A percentile compares a stretch with the other conserved stretches of the same genome.
Conservation (phyloP, 1,140 invertebrate species). For the Drosophila sproati region DNA sequence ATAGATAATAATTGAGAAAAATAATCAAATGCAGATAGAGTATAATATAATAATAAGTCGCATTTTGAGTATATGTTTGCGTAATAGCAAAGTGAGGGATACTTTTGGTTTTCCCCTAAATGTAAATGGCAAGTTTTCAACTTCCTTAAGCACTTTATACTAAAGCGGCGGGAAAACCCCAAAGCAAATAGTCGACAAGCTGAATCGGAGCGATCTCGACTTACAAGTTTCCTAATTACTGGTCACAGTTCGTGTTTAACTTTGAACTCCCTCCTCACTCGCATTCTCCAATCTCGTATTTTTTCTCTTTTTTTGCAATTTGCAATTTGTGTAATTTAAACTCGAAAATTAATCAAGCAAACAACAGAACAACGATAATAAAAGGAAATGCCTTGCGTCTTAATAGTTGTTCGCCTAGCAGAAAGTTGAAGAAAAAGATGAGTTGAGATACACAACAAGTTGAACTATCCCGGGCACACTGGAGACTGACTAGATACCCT, state of each 20-base stretch:
- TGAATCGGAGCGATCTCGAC: conserved; percentile 9
- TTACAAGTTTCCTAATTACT: conserved; percentile 40
- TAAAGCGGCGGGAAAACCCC: not conserved
- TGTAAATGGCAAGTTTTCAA: not conserved
- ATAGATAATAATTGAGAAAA: too few relatives aligned
- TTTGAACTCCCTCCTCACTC: not conserved
- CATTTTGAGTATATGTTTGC: too few relatives aligned
- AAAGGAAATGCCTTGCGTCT: conserved; percentile 8
- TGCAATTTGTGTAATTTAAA: not conserved
- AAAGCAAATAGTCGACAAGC: not conserved
- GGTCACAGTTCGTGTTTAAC: conserved; percentile 11
- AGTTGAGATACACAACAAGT: not conserved
- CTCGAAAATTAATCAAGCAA: conserved; percentile 29
- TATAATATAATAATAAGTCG: too few relatives aligned
- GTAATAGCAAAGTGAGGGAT: too few relatives aligned
- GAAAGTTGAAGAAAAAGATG: conserved; percentile 6
- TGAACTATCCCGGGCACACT: not conserved
- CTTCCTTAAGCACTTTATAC: not conserved
- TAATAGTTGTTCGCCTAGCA: conserved; percentile 16
- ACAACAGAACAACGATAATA: conserved; percentile 15
- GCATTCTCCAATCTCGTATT: not conserved
- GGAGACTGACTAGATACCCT: too few relatives aligned
- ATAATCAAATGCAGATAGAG: too few relatives aligned
- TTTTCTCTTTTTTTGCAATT: conserved; percentile 2
- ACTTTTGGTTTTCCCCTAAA: too few relatives aligned